phyloP scores from a whole-genome alignment of 2,113 vertebrate genomes.

The Hiodon alosoides region DNA sequence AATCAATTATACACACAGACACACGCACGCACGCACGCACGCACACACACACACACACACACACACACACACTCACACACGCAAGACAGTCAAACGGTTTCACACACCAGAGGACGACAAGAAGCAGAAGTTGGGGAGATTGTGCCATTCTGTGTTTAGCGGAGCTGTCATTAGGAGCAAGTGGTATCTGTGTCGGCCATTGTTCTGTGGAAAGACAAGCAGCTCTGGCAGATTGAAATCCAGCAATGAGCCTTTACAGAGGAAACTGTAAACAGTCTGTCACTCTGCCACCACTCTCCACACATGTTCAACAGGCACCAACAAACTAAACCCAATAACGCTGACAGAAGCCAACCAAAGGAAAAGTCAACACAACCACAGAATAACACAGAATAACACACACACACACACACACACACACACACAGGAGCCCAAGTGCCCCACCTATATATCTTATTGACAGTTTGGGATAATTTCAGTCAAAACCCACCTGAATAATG shows the following conservation, averaged over 20 bases:
- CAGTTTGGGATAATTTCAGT: too few relatives aligned
- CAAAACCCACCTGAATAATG: constrained; percentile 42
- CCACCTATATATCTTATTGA: not conserved
- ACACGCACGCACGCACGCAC: constrained; percentile 21
- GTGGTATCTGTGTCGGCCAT: constrained; percentile 74
- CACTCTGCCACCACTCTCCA: constrained; percentile 70
- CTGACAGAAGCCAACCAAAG: too few relatives aligned
- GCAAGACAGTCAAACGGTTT: constrained; percentile 16
- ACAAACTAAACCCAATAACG: too few relatives aligned
- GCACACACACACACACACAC: constrained; percentile 15
- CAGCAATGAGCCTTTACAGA: constrained; percentile 79
- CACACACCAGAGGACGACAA: constrained; percentile 29
- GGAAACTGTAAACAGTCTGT: constrained; percentile 83
- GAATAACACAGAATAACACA: constrained; percentile 32
- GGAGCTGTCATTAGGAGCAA: constrained; percentile 67
- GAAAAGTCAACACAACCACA: too few relatives aligned
- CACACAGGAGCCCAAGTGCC: not conserved
- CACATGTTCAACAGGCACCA: constrained; percentile 57
- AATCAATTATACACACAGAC: constrained; percentile 42
- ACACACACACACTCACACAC: constrained; percentile 9
- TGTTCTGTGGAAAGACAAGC: constrained; percentile 87
- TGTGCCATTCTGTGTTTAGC: constrained; percentile 33
- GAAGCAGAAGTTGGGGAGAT: constrained; percentile 28
- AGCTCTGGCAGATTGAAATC: constrained; percentile 95
- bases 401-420: constrained; percentile 30